A percentile compares a stretch with the other conserved stretches of the same genome.
Conservation (phyloP, 2,797 vertebrate genomes). For the Gobio occitaniae region DNA sequence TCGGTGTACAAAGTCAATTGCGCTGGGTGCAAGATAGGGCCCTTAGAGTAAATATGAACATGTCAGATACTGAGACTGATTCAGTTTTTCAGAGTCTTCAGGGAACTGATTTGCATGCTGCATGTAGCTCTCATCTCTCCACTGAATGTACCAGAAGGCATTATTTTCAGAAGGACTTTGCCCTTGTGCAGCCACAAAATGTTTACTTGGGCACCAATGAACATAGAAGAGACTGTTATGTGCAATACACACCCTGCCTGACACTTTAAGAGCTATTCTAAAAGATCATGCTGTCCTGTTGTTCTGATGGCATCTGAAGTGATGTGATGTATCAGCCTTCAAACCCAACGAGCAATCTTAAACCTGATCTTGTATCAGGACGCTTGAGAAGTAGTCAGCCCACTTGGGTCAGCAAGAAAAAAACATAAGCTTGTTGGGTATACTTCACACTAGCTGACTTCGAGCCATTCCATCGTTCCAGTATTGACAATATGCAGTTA, state of each 20-base stretch:
- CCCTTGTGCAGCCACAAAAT: slow-evolving; percentile 54
- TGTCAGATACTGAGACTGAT: slow-evolving; percentile 46
- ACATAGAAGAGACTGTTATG: slow-evolving; percentile 52
- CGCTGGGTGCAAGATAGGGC: too few species aligned
- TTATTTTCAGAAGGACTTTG: slow-evolving; percentile 53
- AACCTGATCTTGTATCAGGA: slow-evolving; percentile 55
- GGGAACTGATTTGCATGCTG: slow-evolving; percentile 47
- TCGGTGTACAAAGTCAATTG: too few species aligned
- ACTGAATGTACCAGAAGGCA: not conserved
- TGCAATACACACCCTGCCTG: slow-evolving; percentile 50
- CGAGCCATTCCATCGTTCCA: slow-evolving; percentile 43
- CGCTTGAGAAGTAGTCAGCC: slow-evolving; percentile 48
- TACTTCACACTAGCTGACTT: slow-evolving; percentile 46
- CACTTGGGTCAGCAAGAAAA: slow-evolving; percentile 39
- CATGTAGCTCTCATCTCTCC: too few species aligned
- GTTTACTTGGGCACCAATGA: slow-evolving; percentile 53
- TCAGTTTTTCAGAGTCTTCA: slow-evolving; percentile 42
- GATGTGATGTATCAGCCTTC: slow-evolving; percentile 46
- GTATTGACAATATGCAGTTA: slow-evolving; percentile 56
- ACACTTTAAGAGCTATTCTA: slow-evolving; percentile 49
- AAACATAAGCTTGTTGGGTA: slow-evolving; percentile 57
- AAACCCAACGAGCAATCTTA: slow-evolving; percentile 37
- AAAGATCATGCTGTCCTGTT: slow-evolving; percentile 49
- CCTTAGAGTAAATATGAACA: slow-evolving; percentile 1
- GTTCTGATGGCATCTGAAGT: slow-evolving; percentile 26